Percentiles rank a stretch among this genome's conserved stretches.
Conservation (phyloP, 2,797 vertebrate genomes). For the Vultur gryphus region DNA sequence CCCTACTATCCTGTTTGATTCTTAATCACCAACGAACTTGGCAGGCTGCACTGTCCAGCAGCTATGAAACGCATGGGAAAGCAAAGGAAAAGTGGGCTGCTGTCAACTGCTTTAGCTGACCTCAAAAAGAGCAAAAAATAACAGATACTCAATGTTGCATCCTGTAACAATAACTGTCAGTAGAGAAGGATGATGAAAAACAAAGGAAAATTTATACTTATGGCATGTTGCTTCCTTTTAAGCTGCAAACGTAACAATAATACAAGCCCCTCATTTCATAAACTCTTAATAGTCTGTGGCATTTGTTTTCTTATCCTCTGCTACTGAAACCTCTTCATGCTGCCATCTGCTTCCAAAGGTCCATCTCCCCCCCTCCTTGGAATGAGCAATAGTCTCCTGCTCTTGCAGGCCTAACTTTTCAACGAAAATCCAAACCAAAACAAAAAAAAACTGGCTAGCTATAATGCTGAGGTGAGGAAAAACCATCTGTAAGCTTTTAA, state of each 20-base stretch:
- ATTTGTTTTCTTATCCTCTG: not conserved
- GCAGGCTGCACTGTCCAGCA: not conserved
- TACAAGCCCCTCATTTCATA: not conserved
- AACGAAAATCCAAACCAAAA: constrained; percentile 8
- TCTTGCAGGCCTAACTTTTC: not conserved
- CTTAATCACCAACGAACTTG: not conserved
- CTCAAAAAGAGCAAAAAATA: not conserved
- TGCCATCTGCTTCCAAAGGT: constrained; percentile 3
- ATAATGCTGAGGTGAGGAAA: constrained; percentile 22
- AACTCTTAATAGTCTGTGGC: not conserved
- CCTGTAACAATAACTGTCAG: not conserved
- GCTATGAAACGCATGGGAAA: not conserved
- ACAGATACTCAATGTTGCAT: not conserved
- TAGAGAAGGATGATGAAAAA: not conserved
- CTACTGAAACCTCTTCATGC: not conserved
- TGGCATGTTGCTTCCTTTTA: not conserved
- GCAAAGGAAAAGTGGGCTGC: not conserved
- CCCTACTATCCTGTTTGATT: not conserved
- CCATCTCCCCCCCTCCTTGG: not conserved
- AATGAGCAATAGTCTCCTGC: not conserved
- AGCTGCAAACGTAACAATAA: not conserved
- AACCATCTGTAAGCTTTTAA: constrained; percentile 51
- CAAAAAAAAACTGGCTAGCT: not conserved
- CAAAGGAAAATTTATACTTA: not conserved
- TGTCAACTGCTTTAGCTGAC: not conserved